Evolutionary conservation across 2,113 vertebrate species (phyloP), one percentile per base, ranked within the genome.

Genomic region (Ctenodactylus gundi): DNA sequence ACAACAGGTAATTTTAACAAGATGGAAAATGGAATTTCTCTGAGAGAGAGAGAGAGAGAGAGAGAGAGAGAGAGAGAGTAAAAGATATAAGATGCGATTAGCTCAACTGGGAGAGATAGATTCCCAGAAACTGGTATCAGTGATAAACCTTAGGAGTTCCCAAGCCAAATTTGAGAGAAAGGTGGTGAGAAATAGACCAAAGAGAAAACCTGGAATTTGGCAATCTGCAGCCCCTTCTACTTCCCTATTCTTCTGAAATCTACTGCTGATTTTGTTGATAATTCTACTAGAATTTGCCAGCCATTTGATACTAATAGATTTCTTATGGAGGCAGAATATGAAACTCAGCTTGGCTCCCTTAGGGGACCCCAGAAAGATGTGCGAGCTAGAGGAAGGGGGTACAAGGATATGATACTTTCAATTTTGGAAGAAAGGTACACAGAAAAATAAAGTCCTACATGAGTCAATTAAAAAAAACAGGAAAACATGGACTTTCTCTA

Each of bases 1-100:
- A 13, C 60, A 76, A 84, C 91, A 91, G n/a, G 49, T 70, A 46
- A 17, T 77, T 93, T 75, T 67, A 55, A 64, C 77, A 80, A 87
- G 18, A 64, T 46, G 12, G 34, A 75, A 60, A 64, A 57, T 62
- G 49, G 6, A 29, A 46, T 88, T 88, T 96, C 31, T 88, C 36
- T 82, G 76, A 72, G 78, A 70, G 0, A 20, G 2, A n/a, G n/a
- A n/a, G n/a, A n/a, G n/a, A n/a, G n/a, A n/a, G n/a, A n/a, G n/a
- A n/a, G n/a, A n/a, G n/a, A n/a, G n/a, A n/a, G n/a, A n/a, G n/a
- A n/a, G n/a, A n/a, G n/a, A n/a, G 13, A 44, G 7, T 68, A 41
- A 77, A 90, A 94, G 39, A 34, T 53, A 5, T 18, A 44, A 7
- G 44, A 58, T 68, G n/a, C 34, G 57, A 60, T 92, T 90, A 81